These are phyloP conservation scores for Betta splendens DNA, from an alignment of 2,797 vertebrate species.

Conservation along the genomic window DNA sequence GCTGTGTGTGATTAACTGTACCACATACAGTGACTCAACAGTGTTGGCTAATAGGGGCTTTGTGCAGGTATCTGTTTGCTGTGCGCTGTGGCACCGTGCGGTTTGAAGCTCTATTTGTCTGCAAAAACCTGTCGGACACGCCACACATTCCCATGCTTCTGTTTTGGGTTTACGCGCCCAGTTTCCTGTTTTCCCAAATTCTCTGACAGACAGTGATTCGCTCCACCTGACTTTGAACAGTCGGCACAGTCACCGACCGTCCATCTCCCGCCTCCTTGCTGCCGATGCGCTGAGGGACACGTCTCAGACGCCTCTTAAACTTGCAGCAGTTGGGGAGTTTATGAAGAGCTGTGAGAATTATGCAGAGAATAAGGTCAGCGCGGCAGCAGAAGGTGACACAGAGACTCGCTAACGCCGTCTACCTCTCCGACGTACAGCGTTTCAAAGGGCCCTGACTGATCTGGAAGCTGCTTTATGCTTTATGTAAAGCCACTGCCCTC, in stretches of 20 bases:
- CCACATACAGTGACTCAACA: conserved; percentile 14
- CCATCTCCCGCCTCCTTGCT: conserved; percentile 6
- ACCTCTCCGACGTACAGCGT: conserved; percentile 7
- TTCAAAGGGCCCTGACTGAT: conserved; percentile 38
- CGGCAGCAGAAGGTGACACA: conserved; percentile 29
- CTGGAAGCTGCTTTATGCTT: conserved; percentile 26
- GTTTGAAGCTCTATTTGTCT: conserved; percentile 47
- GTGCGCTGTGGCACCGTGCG: conserved; percentile 9
- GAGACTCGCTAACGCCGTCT: conserved; percentile 40
- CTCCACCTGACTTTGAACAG: conserved; percentile 36
- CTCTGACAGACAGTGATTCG: conserved; percentile 47
- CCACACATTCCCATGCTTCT: conserved; percentile 47
- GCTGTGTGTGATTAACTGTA: conserved; percentile 19
- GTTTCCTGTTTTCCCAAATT: conserved; percentile 17
- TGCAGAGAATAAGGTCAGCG: conserved; percentile 18
- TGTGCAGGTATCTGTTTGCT: conserved; percentile 18
- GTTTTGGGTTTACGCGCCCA: conserved; percentile 25
- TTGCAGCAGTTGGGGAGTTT: conserved; percentile 12
- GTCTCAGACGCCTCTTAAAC: conserved; percentile 4
- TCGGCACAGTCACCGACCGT: conserved; percentile 21
- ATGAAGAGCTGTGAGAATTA: conserved; percentile 14
- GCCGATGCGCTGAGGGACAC: conserved; percentile 1
- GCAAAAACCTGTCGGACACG: conserved; percentile 39
- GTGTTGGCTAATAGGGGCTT: conserved; percentile 11
- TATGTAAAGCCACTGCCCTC: conserved; percentile 59